Evolutionary conservation across 2,888 invertebrate species (phyloP).

Genomic region (Pocota personata): DNA sequence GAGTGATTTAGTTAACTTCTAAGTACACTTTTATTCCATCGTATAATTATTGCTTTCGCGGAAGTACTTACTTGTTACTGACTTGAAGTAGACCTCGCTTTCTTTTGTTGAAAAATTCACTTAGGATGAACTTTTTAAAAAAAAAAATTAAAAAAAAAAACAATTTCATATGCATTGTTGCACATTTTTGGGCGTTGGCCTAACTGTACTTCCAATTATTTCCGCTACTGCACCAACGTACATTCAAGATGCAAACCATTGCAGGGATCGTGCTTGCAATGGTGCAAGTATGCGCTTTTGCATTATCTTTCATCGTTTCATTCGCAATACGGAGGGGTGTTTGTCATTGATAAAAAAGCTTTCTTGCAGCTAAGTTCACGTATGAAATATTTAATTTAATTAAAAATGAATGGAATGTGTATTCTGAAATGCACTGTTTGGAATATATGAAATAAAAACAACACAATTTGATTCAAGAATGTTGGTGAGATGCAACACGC

Average conservation of each 20-base stretch:
- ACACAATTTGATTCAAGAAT: too few species aligned
- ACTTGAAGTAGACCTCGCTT: neutral
- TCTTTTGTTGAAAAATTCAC: neutral
- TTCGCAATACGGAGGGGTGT: neutral
- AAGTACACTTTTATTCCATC: neutral
- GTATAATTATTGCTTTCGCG: neutral
- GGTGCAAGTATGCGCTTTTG: slow-evolving; percentile 59
- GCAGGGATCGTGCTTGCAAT: slow-evolving; percentile 31
- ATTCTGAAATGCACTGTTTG: neutral
- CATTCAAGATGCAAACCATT: slow-evolving; percentile 56
- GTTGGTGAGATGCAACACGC: neutral
- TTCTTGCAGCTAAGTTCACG: neutral
- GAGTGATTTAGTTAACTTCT: neutral
- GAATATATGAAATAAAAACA: neutral
- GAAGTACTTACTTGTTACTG: neutral
- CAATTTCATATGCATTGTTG: slow-evolving; percentile 31
- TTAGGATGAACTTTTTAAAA: neutral
- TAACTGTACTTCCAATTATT: neutral
- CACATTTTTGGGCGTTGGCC: slow-evolving; percentile 60
- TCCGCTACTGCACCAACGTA: neutral
- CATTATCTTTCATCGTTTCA: slow-evolving; percentile 14
- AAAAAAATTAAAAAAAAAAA: neutral
- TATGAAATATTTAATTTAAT: neutral
- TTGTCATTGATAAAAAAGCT: slow-evolving; percentile 53
- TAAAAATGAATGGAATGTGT: neutral